Evolutionary conservation across 1,140 invertebrate genomes (phyloP).

Genomic region (Achroia grisella): DNA sequence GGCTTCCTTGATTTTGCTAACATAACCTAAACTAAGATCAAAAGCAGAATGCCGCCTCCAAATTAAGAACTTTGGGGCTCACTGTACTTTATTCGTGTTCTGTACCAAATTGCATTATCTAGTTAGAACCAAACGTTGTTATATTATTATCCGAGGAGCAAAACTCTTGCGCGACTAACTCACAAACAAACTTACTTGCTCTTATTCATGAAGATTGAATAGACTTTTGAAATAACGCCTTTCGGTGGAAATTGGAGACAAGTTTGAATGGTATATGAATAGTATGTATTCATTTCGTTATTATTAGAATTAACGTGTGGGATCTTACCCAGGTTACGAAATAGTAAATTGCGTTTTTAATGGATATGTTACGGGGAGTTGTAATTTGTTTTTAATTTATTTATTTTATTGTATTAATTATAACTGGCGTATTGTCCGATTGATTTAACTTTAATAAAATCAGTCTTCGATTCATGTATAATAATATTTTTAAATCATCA

Average conservation of each 20-base stretch:
- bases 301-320: too few relatives aligned
- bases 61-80: not conserved
- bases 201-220: constrained; percentile 12
- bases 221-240: constrained; percentile 5
- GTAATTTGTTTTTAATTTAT: too few relatives aligned
- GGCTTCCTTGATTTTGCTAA: not conserved
- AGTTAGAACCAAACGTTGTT: constrained; percentile 16
- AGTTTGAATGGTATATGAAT: not conserved
- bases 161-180: constrained; percentile 5
- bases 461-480: too few relatives aligned
- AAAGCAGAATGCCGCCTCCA: not conserved
- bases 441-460: too few relatives aligned
- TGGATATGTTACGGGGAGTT: too few relatives aligned
- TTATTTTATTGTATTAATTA: too few relatives aligned
- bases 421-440: too few relatives aligned
- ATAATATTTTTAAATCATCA: too few relatives aligned
- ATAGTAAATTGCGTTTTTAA: too few relatives aligned
- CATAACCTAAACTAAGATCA: not conserved
- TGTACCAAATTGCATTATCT: constrained; percentile 22
- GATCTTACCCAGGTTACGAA: too few relatives aligned
- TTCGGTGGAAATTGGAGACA: constrained; percentile 2
- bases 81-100: constrained; percentile 7
- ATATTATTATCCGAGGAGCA: constrained; percentile 14
- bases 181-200: constrained; percentile 7
- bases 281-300: too few relatives aligned